Base-by-base conservation (phyloP, 2,888 invertebrate genomes). In the Apotomis capreana region DNA sequence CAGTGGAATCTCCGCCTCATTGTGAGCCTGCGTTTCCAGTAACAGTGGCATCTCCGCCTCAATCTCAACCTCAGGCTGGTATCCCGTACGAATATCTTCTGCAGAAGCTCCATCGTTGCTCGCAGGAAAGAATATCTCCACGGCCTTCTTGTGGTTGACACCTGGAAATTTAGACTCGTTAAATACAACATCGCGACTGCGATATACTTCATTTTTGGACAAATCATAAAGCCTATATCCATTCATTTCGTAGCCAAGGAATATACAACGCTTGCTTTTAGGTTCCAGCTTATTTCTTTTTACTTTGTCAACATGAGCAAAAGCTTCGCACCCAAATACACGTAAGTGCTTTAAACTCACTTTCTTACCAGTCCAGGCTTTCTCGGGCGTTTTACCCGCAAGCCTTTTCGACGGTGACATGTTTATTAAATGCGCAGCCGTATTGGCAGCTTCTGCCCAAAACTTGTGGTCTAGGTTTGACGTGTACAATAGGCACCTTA, bases 311-410 rank as follows among this genome's bases (percentile, higher is more conserved):
- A 60, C 13, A 12, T 60, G 60, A 44, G 46, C 60, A 13, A 12
- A 46, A n/a, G 44, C 60, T 61, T 61, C 60, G 15, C 60, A 61
- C 26, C 60, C 60, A 61, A 61, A 61, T 13, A 61, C 60, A 15
- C 60, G 60, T 49, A 61, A 61, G 26, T 61, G 59, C n/a, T 59
- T 59, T n/a, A 59, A 59, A 13, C 44, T 57, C 57, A 57, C 36
- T 12, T 57, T 57, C 12, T 57, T 36, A 36, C 26, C 57, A 4
- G 26, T 36, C 44, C 59, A 59, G 13, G 59, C 40, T n/a, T 40
- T n/a, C 59, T 59, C 40, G n/a, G 59, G 59, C 4, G 58, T 57
- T 57, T 57, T 49, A 3, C 57, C 57, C 13, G 36, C 26, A 4
- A 57, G 57, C 57, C 57, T 15, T 57, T 57, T 57, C 13, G 57